These are phyloP conservation scores for Lutraria lutraria DNA, from an alignment of 2,888 invertebrate species.

Conservation along the genomic window DNA sequence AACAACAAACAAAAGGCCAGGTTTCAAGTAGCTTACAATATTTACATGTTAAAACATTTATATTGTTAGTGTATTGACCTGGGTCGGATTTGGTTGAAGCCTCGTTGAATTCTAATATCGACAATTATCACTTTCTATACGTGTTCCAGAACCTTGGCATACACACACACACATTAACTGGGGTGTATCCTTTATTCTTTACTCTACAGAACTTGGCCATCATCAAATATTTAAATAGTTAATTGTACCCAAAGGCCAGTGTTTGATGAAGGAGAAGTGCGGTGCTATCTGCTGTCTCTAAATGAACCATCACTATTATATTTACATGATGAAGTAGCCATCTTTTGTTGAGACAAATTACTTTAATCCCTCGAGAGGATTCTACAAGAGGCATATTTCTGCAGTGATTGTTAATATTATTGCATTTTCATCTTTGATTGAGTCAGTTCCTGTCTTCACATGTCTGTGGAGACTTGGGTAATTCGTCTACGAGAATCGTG, in stretches of 20 bases:
- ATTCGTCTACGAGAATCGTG: background rate
- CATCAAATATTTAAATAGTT: conserved; percentile 44
- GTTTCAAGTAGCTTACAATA: conserved; percentile 5
- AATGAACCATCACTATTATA: conserved; percentile 31
- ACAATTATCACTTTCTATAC: conserved; percentile 1
- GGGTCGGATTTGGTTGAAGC: background rate
- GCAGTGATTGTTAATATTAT: conserved; percentile 10
- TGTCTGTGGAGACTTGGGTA: background rate
- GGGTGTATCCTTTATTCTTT: background rate
- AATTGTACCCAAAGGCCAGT: conserved; percentile 32
- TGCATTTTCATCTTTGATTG: conserved; percentile 17
- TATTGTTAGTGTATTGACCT: background rate
- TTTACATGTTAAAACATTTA: background rate
- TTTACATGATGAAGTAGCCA: conserved; percentile 45
- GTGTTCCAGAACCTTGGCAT: background rate
- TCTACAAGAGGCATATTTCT: background rate
- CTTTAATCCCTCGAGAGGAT: background rate
- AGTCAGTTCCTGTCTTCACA: background rate
- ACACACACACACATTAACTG: background rate
- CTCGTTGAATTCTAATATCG: conserved; percentile 1
- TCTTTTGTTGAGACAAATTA: conserved; percentile 33
- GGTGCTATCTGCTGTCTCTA: background rate
- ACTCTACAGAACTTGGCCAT: background rate
- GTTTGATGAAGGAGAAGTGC: background rate
- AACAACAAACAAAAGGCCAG: conserved; percentile 10